These are phyloP conservation scores for Meriones unguiculatus DNA, from an alignment of 2,113 vertebrate species.

Conservation along the genomic window DNA sequence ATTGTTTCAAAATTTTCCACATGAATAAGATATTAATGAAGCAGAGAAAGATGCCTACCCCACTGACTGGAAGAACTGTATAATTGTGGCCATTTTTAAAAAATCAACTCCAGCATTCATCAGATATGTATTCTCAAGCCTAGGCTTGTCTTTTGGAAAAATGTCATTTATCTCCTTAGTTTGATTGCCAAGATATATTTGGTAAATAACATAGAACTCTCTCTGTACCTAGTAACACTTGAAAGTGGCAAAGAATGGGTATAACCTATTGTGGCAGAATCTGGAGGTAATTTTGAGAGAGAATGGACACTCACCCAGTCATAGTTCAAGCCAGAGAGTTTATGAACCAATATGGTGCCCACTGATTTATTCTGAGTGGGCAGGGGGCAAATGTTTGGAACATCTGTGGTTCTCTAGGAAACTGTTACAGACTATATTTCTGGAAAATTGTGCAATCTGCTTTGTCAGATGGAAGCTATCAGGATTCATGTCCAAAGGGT, in stretches of 20 bases:
- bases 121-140: background rate
- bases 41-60: background rate
- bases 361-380: slow-evolving; percentile 59
- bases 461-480: slow-evolving; percentile 70
- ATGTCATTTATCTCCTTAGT: background rate
- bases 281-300: background rate
- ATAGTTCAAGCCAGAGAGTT: slow-evolving; percentile 26
- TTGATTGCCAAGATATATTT: slow-evolving; percentile 12
- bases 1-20: background rate
- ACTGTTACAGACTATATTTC: slow-evolving; percentile 68
- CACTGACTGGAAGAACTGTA: background rate
- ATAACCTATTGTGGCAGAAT: background rate
- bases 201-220: slow-evolving; percentile 41
- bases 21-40: background rate
- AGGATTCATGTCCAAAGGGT: slow-evolving; percentile 55
- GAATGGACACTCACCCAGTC: background rate
- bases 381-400: slow-evolving; percentile 34
- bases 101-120: background rate
- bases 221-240: background rate
- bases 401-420: slow-evolving; percentile 63
- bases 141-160: background rate
- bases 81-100: background rate
- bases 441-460: slow-evolving; percentile 59
- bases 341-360: background rate
- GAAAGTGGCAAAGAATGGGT: background rate